Percentiles rank a stretch among this genome's conserved stretches.
phyloP scores from a whole-genome alignment of 2,888 invertebrate species.

The Nineta flava region DNA sequence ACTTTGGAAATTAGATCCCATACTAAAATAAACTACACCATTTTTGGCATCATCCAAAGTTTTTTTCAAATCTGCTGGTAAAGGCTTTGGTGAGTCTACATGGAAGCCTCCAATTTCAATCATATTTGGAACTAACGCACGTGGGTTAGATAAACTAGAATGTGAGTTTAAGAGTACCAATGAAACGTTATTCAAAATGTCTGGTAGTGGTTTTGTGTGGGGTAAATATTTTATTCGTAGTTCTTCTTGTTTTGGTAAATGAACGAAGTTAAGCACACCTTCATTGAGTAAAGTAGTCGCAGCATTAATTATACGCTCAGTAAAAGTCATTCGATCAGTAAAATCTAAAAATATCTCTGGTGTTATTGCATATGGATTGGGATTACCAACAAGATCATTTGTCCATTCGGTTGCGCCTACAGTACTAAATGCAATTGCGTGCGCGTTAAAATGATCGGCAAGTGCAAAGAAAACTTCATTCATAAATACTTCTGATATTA shows the following conservation, averaged over 20 bases:
- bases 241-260: not conserved
- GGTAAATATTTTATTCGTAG: constrained; percentile 14
- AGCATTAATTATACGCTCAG: constrained; percentile 33
- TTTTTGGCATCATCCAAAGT: constrained; percentile 19
- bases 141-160: constrained; percentile 26
- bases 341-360: constrained; percentile 29
- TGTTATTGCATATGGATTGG: constrained; percentile 31
- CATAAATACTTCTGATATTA: constrained; percentile 30
- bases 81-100: constrained; percentile 10
- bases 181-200: constrained; percentile 14
- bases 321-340: constrained; percentile 31
- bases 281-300: constrained; percentile 20
- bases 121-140: constrained; percentile 34
- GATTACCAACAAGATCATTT: constrained; percentile 30
- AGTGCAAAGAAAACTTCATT: constrained; percentile 30
- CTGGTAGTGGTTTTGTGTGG: constrained; percentile 15
- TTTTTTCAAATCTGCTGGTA: constrained; percentile 16
- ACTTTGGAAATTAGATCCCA: constrained; percentile 22
- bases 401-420: constrained; percentile 29
- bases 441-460: constrained; percentile 23
- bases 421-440: constrained; percentile 25
- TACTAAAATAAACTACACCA: constrained; percentile 23
- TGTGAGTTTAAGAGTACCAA: constrained; percentile 19
- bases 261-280: constrained; percentile 17
- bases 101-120: constrained; percentile 21